phyloP scores from a whole-genome alignment of 2,113 vertebrate species.

The Chionis minor region DNA sequence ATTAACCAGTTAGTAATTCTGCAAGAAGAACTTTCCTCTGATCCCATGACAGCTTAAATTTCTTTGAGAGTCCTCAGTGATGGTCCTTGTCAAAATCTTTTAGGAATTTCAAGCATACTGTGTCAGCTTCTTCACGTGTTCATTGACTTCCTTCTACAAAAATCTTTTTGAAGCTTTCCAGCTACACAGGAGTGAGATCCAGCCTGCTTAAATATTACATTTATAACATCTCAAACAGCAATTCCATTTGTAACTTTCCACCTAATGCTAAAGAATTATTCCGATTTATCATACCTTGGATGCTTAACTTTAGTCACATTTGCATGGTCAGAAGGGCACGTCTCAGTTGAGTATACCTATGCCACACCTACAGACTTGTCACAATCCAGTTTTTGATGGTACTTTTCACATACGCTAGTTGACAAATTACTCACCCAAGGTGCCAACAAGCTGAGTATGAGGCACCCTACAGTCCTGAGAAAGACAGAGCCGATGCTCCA shows the following conservation, averaged over 20 bases:
- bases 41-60: neutral
- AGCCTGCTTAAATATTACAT: neutral
- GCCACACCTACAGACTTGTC: neutral
- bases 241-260: neutral
- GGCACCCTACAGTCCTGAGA: neutral
- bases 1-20: neutral
- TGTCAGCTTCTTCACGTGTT: neutral
- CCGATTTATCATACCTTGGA: neutral
- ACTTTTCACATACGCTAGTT: neutral
- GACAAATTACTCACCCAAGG: neutral
- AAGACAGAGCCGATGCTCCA: neutral
- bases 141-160: neutral
- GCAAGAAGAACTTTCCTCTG: neutral
- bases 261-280: neutral
- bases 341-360: neutral
- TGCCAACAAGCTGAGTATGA: neutral
- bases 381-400: neutral
- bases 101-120: neutral
- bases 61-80: neutral
- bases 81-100: neutral
- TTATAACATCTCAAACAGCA: neutral
- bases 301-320: neutral
- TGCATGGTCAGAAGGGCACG: neutral
- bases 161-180: neutral
- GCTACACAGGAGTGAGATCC: neutral